Percentiles rank a stretch among this genome's conserved stretches.
These are phyloP conservation scores for Apodemia zela DNA, from an alignment of 2,888 invertebrate species.

Conservation along the genomic window DNA sequence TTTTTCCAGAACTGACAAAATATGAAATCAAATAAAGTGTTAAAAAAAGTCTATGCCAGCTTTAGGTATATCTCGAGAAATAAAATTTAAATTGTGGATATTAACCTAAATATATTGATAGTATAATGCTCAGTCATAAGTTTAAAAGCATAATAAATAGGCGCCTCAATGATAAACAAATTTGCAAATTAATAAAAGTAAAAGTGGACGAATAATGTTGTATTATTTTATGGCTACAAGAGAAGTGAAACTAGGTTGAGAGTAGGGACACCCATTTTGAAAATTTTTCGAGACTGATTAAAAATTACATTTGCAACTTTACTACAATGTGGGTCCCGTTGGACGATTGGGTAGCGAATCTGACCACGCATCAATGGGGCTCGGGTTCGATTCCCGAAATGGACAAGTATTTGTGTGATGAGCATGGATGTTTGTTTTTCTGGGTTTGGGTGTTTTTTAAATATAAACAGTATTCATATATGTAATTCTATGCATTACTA, in stretches of 20 bases:
- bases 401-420: too few relatives aligned
- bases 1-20: too few relatives aligned
- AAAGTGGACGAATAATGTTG: conserved; percentile 2
- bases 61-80: conserved; percentile 1
- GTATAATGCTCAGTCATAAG: background rate
- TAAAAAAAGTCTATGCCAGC: background rate
- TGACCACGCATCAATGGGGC: too few relatives aligned
- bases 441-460: too few relatives aligned
- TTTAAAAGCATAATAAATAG: background rate
- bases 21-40: too few relatives aligned
- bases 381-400: too few relatives aligned
- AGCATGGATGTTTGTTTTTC: too few relatives aligned
- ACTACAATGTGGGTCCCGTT: too few relatives aligned
- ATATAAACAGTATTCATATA: too few relatives aligned
- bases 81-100: background rate
- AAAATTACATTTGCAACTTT: too few relatives aligned
- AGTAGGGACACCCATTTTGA: background rate
- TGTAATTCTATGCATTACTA: too few relatives aligned
- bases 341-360: too few relatives aligned
- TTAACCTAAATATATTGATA: conserved; percentile 7
- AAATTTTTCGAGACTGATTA: background rate
- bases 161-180: background rate
- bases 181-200: conserved; percentile 13
- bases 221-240: conserved; percentile 4
- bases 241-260: background rate